These are phyloP conservation scores for Chymomyza amoena DNA, from an alignment of 2,888 invertebrate species.

Conservation along the genomic window DNA sequence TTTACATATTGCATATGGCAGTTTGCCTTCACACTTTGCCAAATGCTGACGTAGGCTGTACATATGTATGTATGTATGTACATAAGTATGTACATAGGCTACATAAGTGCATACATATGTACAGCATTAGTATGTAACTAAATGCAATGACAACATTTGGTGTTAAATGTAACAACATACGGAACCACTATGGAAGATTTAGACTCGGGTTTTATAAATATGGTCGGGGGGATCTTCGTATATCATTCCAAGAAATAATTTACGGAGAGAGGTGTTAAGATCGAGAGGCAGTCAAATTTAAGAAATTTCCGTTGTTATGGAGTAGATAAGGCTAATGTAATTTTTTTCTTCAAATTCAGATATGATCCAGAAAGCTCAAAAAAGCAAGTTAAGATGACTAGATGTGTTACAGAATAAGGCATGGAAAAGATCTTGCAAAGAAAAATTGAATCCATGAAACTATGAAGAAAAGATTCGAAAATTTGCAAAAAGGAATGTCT, in stretches of 20 bases:
- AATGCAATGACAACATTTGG: neutral
- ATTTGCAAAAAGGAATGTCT: too few relatives aligned
- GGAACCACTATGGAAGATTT: neutral
- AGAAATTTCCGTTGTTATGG: too few relatives aligned
- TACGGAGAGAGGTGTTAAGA: too few relatives aligned
- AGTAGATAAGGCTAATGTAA: too few relatives aligned
- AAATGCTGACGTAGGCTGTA: neutral
- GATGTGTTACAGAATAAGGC: too few relatives aligned
- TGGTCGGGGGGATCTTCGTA: neutral
- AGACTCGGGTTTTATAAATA: neutral
- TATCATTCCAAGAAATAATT: neutral
- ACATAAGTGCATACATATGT: neutral
- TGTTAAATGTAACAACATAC: slow-evolving; percentile 45
- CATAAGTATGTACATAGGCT: neutral
- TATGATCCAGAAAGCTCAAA: too few relatives aligned
- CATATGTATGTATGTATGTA: neutral
- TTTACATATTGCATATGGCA: neutral
- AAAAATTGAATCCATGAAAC: too few relatives aligned
- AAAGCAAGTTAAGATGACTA: too few relatives aligned
- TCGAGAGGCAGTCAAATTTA: too few relatives aligned
- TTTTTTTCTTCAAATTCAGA: too few relatives aligned
- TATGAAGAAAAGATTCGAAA: too few relatives aligned
- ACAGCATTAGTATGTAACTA: neutral
- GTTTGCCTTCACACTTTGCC: slow-evolving; percentile 56
- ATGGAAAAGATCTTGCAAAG: too few relatives aligned